Conservation (phyloP, 1,140 invertebrate species). For the Drosophila nigromelanica region DNA sequence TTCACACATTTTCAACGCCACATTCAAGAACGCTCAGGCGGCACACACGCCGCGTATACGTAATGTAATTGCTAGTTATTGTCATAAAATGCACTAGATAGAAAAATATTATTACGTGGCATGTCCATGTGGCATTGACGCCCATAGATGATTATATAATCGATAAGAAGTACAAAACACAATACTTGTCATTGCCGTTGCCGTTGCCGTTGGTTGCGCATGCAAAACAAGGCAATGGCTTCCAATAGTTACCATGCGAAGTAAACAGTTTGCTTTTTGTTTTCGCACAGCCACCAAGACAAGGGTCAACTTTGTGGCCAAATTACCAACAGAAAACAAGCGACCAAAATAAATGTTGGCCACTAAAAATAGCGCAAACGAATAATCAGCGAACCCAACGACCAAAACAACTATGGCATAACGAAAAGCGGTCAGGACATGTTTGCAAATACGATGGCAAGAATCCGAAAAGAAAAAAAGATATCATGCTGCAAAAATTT, state of each 20-base stretch:
- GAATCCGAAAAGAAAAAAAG: neutral
- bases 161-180: constrained; percentile 42
- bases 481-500: constrained; percentile 37
- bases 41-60: constrained; percentile 52
- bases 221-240: constrained; percentile 51
- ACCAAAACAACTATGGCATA: constrained; percentile 49
- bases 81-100: constrained; percentile 15
- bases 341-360: constrained; percentile 66
- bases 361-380: constrained; percentile 69
- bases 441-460: constrained; percentile 27
- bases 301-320: constrained; percentile 46
- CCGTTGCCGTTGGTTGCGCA: constrained; percentile 4
- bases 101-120: constrained; percentile 55
- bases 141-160: constrained; percentile 73
- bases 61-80: constrained; percentile 57
- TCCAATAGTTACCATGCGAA: constrained; percentile 61
- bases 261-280: constrained; percentile 24
- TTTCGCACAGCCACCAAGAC: constrained; percentile 38
- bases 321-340: constrained; percentile 40
- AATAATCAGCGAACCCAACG: constrained; percentile 47
- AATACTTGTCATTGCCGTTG: neutral
- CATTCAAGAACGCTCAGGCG: neutral
- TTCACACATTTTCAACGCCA: neutral
- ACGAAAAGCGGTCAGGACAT: constrained; percentile 45
- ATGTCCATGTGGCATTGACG: constrained; percentile 60